These are phyloP conservation scores for Tetranychus piercei DNA, from an alignment of 2,888 invertebrate species.

Conservation along the genomic window DNA sequence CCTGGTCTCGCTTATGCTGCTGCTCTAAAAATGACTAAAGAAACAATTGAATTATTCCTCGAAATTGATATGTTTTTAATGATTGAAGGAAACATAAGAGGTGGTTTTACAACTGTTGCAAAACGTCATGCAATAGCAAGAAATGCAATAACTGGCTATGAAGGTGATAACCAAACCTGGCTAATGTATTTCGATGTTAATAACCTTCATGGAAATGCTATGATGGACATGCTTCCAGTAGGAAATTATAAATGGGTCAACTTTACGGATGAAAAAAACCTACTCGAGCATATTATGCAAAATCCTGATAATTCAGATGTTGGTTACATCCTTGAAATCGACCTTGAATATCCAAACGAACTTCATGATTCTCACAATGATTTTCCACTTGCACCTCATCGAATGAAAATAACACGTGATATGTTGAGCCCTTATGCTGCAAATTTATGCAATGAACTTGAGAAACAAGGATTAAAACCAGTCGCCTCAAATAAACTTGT, in stretches of 20 bases:
- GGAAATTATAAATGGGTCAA: neutral
- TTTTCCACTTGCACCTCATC: neutral
- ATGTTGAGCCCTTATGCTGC: neutral
- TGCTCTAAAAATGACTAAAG: constrained; percentile 23
- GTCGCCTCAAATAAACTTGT: too few species aligned
- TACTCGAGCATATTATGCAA: neutral
- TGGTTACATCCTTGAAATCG: neutral
- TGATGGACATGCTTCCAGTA: neutral
- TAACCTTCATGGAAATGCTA: neutral
- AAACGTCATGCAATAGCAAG: neutral
- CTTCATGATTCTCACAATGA: neutral
- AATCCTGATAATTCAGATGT: neutral
- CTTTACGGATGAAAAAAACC: neutral
- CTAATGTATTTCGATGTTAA: neutral
- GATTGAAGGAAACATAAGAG: neutral
- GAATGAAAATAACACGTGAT: neutral
- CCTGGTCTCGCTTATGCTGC: neutral
- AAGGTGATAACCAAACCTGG: neutral
- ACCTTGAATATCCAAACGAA: neutral
- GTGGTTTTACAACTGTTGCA: neutral
- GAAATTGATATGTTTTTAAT: neutral
- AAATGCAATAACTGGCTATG: neutral
- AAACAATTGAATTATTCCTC: neutral
- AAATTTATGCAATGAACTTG: too few species aligned
- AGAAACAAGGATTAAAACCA: too few species aligned